Evolutionary conservation across 2,888 invertebrate species (phyloP).

Genomic region (Caenorhabditis sinica): DNA sequence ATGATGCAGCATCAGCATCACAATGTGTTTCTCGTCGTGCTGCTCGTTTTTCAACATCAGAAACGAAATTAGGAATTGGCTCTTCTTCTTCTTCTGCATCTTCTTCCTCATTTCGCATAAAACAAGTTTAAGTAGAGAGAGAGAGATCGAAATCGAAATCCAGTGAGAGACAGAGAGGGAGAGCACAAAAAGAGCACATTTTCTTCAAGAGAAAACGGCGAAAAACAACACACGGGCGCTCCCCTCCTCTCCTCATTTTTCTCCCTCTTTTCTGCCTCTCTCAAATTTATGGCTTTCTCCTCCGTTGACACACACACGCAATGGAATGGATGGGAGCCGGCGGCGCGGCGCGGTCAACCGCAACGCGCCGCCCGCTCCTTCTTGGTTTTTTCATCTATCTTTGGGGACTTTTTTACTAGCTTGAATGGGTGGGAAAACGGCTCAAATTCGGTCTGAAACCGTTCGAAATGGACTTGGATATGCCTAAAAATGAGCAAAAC

Average conservation of each 20-base stretch:
- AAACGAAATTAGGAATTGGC: constrained; percentile 28
- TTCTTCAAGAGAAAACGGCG: background rate
- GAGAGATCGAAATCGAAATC: background rate
- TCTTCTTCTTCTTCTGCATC: background rate
- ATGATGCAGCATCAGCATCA: no score
- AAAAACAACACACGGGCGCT: background rate
- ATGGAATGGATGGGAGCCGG: constrained; percentile 49
- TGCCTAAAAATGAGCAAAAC: no score
- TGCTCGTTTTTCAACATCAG: background rate
- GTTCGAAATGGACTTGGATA: no score
- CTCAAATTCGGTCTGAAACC: no score
- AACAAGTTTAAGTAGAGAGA: constrained; percentile 46
- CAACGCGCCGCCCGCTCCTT: background rate
- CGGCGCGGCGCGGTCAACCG: constrained; percentile 22
- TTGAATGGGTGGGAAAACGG: no score
- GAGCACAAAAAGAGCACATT: background rate
- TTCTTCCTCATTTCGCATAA: constrained; percentile 17
- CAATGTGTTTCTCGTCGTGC: constrained; percentile 36
- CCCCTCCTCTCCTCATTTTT: constrained; percentile 3
- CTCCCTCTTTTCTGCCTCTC: constrained; percentile 11
- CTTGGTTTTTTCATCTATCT: constrained; percentile 1
- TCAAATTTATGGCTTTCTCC: constrained; percentile 50
- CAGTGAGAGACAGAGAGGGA: background rate
- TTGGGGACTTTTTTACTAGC: background rate
- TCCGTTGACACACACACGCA: constrained; percentile 40